Base-by-base conservation (phyloP, 1,140 invertebrate genomes). In the Eupeodes corollae region DNA sequence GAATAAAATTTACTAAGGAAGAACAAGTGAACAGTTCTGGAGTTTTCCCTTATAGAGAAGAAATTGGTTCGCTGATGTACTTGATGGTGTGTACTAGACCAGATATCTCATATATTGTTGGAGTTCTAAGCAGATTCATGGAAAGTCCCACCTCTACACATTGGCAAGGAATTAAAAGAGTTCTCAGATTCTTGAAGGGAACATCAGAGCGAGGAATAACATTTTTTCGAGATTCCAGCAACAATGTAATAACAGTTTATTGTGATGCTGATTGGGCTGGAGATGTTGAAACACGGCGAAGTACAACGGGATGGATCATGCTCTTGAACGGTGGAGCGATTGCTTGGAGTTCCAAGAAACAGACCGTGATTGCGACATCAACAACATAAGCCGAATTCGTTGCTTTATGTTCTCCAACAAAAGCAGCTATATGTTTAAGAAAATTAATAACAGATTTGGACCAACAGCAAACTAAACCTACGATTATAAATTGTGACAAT, bases 341-440 rank as follows among this genome's bases (percentile, higher is more conserved):
- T 12, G 51, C 62, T 26, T 75, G 71, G 72, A 53, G 52, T 35
- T 63, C 56, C n/a, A 60, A 56, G 37, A 69, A 71, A 48, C 74
- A 74, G 60, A 49, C 50, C 35, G 57, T 58, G 18, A 66, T 71
- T 12, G 61, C 70, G 18, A 55, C 71, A 37, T 72, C 70, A 6
- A 68, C 69, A 11, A 73, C 67, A 26, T 70, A 75, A 48, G 61
- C 69, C 6, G 71, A 75, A 54, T 75, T 72, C 49, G 58, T 74
- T 15, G 67, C 70, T 19, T 50, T 63, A 12, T 49, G 58, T 42
- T 53, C 57, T 46, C 63, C 58, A 3, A 34, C 60, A 10, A 67
- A 67, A 57, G 68, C 70, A 51, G 54, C 60, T 6, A 54, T 66
- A 11, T 64, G 58, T 57, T 41, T 68, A 35, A 56, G 47, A 47